Conservation (phyloP, 2,113 vertebrate species). For the Phalacrocorax pelagicus region DNA sequence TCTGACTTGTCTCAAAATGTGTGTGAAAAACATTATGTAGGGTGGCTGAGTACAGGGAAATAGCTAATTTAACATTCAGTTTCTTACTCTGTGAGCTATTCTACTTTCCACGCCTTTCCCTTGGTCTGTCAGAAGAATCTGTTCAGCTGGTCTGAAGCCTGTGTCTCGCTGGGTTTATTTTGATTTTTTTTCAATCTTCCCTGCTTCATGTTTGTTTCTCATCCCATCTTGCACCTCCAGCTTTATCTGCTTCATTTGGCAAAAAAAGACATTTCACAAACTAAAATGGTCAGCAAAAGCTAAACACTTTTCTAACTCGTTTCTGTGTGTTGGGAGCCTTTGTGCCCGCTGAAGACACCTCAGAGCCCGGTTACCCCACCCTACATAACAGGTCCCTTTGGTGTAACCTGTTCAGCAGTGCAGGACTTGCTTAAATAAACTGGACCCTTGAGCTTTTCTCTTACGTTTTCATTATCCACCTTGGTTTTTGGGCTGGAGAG, state of each 20-base stretch:
- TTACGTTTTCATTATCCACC: background rate
- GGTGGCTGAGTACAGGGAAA: background rate
- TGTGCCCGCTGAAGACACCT: background rate
- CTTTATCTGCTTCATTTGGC: background rate
- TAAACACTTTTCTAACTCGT: background rate
- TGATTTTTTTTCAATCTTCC: background rate
- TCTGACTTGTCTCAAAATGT: background rate
- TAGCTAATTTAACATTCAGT: background rate
- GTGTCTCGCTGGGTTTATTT: background rate
- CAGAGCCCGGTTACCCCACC: background rate
- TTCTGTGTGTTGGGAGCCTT: background rate
- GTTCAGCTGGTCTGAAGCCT: background rate
- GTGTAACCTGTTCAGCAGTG: background rate
- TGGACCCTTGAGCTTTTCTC: background rate
- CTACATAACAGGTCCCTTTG: accelerated
- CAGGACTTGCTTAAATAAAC: background rate
- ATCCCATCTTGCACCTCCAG: background rate
- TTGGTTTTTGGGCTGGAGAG: background rate
- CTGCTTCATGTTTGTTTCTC: background rate
- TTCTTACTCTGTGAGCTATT: background rate
- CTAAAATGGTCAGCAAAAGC: background rate
- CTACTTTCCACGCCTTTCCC: background rate
- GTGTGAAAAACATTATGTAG: background rate
- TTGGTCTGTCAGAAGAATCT: background rate
- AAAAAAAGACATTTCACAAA: background rate